Percentiles rank a stretch among this genome's conserved stretches.
Evolutionary conservation across 2,797 vertebrate species (phyloP).

Genomic region (Melanotaenia nigrans): DNA sequence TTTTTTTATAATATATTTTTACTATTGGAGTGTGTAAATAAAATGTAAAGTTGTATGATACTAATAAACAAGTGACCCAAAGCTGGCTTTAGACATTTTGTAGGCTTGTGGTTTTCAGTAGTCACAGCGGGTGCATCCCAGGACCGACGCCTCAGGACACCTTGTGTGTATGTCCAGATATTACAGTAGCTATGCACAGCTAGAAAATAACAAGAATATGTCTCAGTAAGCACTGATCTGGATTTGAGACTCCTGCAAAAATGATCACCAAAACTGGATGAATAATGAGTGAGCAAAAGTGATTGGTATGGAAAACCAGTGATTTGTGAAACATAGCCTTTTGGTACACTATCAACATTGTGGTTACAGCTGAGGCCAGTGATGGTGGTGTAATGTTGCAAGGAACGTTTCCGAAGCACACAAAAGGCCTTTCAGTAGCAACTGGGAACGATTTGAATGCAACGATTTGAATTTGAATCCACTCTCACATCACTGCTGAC

Average conservation of each 20-base stretch:
- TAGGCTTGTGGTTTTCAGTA: background rate
- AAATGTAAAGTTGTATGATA: background rate
- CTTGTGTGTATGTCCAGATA: background rate
- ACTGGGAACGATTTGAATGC: slow-evolving; percentile 47
- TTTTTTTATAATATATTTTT: background rate
- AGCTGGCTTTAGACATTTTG: background rate
- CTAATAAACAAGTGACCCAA: background rate
- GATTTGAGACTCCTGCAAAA: slow-evolving; percentile 16
- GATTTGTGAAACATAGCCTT: slow-evolving; percentile 30
- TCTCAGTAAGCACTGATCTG: background rate
- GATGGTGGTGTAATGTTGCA: slow-evolving; percentile 24
- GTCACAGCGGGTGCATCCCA: background rate
- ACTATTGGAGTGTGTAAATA: background rate
- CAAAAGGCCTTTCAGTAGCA: slow-evolving; percentile 39
- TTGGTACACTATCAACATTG: slow-evolving; percentile 34
- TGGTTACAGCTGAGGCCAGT: slow-evolving; percentile 18
- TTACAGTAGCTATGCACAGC: background rate
- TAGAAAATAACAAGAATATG: background rate
- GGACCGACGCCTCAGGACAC: background rate
- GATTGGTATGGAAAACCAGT: slow-evolving; percentile 24
- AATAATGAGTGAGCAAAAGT: slow-evolving; percentile 22
- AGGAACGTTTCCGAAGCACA: slow-evolving; percentile 24
- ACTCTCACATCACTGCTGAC: slow-evolving; percentile 50
- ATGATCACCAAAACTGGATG: slow-evolving; percentile 20
- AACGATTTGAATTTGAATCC: slow-evolving; percentile 14